Conservation (phyloP, 1,140 invertebrate genomes). For the Plectrocnemia conspersa region DNA sequence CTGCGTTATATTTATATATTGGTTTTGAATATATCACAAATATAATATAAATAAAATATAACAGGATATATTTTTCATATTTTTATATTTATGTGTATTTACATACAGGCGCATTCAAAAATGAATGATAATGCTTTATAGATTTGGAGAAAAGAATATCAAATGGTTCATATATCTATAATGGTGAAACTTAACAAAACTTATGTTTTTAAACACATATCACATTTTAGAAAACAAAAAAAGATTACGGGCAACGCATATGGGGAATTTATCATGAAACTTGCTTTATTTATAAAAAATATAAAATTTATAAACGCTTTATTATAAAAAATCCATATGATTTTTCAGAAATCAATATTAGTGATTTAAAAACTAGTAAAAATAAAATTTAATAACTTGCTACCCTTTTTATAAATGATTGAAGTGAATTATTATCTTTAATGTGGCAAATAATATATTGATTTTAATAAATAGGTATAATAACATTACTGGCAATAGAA, state of each 20-base stretch:
- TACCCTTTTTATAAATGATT: not conserved
- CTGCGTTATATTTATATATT: conserved; percentile 16
- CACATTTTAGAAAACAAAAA: not conserved
- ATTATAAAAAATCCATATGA: not conserved
- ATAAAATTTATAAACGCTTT: not conserved
- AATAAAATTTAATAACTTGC: not conserved
- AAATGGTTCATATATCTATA: conserved; percentile 3
- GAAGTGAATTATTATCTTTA: not conserved
- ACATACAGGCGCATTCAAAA: not conserved
- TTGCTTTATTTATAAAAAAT: too few relatives aligned
- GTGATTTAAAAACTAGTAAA: too few relatives aligned
- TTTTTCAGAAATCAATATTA: too few relatives aligned
- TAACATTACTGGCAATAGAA: not conserved
- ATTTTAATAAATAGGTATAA: not conserved
- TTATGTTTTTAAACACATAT: not conserved
- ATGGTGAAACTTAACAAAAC: not conserved
- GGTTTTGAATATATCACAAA: not conserved
- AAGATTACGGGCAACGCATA: too few relatives aligned
- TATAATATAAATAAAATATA: not conserved
- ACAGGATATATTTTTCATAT: not conserved
- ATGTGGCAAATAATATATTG: not conserved
- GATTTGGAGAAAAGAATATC: not conserved
- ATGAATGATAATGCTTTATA: not conserved
- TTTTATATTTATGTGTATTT: not conserved
- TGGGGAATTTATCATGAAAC: too few relatives aligned